Evolutionary conservation across 2,113 vertebrate species (phyloP), one percentile per base, ranked within the genome.

Genomic region (Phalacrocorax brasilianus): DNA sequence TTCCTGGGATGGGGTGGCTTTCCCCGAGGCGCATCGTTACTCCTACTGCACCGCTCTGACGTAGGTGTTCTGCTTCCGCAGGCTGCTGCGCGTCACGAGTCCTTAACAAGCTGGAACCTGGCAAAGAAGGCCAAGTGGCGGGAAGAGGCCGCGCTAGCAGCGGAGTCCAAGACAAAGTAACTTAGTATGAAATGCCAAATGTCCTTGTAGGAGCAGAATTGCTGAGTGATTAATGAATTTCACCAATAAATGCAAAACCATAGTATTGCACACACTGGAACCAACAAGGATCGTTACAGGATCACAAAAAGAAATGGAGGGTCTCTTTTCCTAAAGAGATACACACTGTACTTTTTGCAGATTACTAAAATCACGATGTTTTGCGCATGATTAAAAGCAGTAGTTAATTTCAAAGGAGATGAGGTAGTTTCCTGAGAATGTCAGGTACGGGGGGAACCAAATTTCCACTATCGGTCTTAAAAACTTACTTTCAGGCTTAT

Each of bases 91-190:
- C 95, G 97, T 10, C 98, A 98, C 0, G 98, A 98, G 82, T 98
- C 98, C 81, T 86, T 98, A 71, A 98, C 97, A 5, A 98, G 98
- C 30, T 91, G 97, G 95, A 98, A 98, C 85, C 40, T 98, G 95
- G 98, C 98, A 73, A 98, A 98, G 92, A 98, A 98, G 81, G 98
- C 98, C 55, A 98, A 97, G 90, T 98, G 98, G 98, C 88, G 94
- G 56, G 6, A 98, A 88, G 98, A 98, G 84, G 97, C 97, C 1
- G 95, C 79, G 0, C 28, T 93, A 35, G 96, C 96, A 2, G 97
- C 89, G 0, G 93, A 97, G 88, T 28, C 89, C 1, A 98, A 98
- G 85, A n/a, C 91, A 17, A 97, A 98, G 68, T 98, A 95, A 96
- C 93, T 17, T n/a, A 0, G 0, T 6, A 9, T 6, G 23, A 50